These are phyloP conservation scores for Suillia variegata DNA, from an alignment of 2,888 invertebrate species.

Conservation along the genomic window DNA sequence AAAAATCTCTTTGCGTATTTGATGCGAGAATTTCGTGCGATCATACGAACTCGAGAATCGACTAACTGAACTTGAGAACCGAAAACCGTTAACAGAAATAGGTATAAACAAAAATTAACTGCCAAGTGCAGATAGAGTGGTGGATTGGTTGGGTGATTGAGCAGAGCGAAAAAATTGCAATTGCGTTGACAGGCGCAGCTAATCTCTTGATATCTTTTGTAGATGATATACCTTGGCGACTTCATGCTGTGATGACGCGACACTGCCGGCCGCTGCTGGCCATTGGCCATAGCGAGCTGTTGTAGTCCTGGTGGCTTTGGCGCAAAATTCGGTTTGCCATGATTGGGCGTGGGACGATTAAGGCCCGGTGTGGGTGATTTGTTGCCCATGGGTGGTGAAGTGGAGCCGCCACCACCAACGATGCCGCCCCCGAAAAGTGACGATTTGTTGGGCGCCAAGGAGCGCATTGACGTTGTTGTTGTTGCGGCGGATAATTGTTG, in stretches of 20 bases:
- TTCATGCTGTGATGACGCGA: slow-evolving; percentile 84
- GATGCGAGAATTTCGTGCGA: too few species aligned
- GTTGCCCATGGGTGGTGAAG: slow-evolving; percentile 10
- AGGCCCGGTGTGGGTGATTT: slow-evolving; percentile 55
- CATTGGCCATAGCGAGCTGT: slow-evolving; percentile 58
- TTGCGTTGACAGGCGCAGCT: too few species aligned
- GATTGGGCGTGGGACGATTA: slow-evolving; percentile 61
- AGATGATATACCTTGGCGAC: slow-evolving; percentile 75
- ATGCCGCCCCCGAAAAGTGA: slow-evolving; percentile 50
- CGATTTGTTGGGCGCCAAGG: slow-evolving; percentile 58
- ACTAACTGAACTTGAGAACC: too few species aligned
- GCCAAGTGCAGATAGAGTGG: too few species aligned
- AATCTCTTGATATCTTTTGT: too few species aligned
- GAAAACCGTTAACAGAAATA: too few species aligned
- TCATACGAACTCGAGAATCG: too few species aligned
- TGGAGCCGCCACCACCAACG: slow-evolving; percentile 27
- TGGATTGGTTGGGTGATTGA: too few species aligned
- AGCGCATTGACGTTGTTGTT: slow-evolving; percentile 39
- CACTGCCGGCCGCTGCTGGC: slow-evolving; percentile 63
- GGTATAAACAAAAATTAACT: slow-evolving; percentile 3
- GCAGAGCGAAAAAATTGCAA: too few species aligned
- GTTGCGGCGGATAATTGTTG: slow-evolving; percentile 23
- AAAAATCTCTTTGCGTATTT: too few species aligned
- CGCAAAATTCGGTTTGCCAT: slow-evolving; percentile 83
- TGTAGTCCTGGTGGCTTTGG: slow-evolving; percentile 77